phyloP scores from a whole-genome alignment of 1,140 invertebrate species.

The Aphidius ervi region DNA sequence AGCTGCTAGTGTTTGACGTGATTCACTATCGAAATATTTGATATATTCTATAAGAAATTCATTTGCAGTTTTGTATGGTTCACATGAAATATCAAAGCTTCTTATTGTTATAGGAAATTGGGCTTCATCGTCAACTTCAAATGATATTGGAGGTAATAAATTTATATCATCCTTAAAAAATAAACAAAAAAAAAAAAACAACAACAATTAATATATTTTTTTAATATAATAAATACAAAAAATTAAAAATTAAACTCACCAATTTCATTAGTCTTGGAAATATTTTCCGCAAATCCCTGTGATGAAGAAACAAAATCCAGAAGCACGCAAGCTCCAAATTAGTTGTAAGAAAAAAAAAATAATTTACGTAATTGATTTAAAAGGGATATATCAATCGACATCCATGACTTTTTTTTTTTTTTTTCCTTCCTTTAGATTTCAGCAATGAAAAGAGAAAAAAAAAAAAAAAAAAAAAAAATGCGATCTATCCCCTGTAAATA shows the following conservation, averaged over 20 bases:
- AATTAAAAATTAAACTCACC: conserved; percentile 58
- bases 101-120: conserved; percentile 62
- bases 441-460: not conserved
- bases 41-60: too few relatives aligned
- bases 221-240: conserved; percentile 11
- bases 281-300: conserved; percentile 78
- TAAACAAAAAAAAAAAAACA: not conserved
- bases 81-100: conserved; percentile 64
- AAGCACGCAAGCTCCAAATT: conserved; percentile 42
- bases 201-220: conserved; percentile 11
- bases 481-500: conserved; percentile 27
- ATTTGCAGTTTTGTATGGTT: conserved; percentile 62
- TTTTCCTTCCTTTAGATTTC: conserved; percentile 2
- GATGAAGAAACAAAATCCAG: conserved; percentile 51
- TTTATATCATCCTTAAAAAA: conserved; percentile 69
- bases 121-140: conserved; percentile 66
- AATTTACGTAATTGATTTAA: conserved; percentile 27
- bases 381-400: not conserved
- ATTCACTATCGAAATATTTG: conserved; percentile 69
- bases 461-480: too few relatives aligned
- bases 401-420: not conserved
- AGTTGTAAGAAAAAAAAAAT: conserved; percentile 35
- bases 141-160: conserved; percentile 71
- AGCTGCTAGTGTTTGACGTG: conserved; percentile 70
- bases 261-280: conserved; percentile 79